Base-by-base conservation (phyloP, 2,113 vertebrate species). In the Helogale parvula region DNA sequence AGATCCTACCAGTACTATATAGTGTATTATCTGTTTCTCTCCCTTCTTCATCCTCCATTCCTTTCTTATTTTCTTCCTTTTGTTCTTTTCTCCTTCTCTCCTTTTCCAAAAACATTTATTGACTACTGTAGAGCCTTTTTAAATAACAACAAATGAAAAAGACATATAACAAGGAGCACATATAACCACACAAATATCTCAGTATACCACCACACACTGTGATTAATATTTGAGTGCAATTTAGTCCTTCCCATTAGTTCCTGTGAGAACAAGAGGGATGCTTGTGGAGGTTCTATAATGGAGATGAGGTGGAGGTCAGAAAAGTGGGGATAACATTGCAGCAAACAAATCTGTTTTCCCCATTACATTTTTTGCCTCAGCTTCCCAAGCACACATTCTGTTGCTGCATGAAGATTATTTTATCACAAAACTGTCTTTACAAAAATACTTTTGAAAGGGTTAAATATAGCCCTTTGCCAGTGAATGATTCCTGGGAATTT, bases 401-500 rank as follows among this genome's bases (percentile, higher is more conserved):
- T 92, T 63, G 23, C 33, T 87, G 21, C 8, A 45, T 72, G 47
- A 92, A 88, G 45, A 45, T 86, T 83, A 77, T 47, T 87, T 93
- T 87, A 21, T 50, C 23, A 15, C 11, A 35, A 31, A 66, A 38
- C 2, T 65, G 13, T 50, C 4, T 71, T 95, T 96, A 47, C n/a
- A 86, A 93, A 84, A 95, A 74, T 50, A 84, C 47, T 27, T 85
- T 23, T 47, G 35, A 96, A 98, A 96, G 97, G 50, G 93, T 90
- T 97, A 94, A 96, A 94, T 21, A 15, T 15, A 25, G 54, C 90
- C 19, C 63, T 92, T 87, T 35, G 63, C 80, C 65, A 90, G 52
- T 90, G 94, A 98, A 23, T 63, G 83, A 94, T 96, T 92, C 96
- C 96, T 76, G 35, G 50, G 87, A 97, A 93, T 97, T 95, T 97